These are phyloP conservation scores for Harlomillsia oculata DNA, from an alignment of 1,140 invertebrate genomes.

Conservation along the genomic window DNA sequence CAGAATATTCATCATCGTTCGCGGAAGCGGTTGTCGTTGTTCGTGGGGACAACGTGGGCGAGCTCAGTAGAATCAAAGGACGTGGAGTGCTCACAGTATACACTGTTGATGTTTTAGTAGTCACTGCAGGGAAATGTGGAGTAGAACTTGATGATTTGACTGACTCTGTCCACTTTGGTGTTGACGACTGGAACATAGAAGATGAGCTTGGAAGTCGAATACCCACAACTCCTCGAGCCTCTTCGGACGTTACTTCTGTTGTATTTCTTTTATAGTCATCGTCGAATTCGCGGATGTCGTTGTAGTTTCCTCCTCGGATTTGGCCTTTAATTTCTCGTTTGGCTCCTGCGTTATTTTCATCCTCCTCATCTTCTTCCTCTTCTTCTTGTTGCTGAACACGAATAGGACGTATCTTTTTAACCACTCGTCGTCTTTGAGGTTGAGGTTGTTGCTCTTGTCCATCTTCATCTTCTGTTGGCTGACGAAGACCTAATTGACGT, in stretches of 20 bases:
- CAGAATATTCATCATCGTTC: not conserved
- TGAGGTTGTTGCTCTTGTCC: not conserved
- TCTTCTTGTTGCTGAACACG: not conserved
- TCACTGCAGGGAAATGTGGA: no score
- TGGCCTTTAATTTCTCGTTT: constrained; percentile 13
- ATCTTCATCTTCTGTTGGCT: not conserved
- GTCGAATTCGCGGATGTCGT: not conserved
- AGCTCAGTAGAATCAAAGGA: not conserved
- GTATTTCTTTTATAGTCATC: constrained; percentile 8
- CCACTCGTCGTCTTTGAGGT: not conserved
- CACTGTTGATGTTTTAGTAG: no score
- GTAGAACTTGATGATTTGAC: constrained; percentile 11
- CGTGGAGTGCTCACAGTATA: not conserved
- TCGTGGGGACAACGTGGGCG: not conserved
- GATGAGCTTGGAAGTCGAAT: constrained; percentile 2
- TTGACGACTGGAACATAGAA: not conserved
- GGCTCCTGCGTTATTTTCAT: not conserved
- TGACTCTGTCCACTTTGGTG: not conserved
- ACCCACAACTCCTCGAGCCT: constrained; percentile 15
- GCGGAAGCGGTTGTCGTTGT: not conserved
- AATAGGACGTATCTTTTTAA: not conserved
- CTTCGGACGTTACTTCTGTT: constrained; percentile 19
- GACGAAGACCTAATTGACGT: not conserved
- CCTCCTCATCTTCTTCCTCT: constrained; percentile 3
- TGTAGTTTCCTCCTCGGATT: not conserved